Base-by-base conservation (phyloP, 2,113 vertebrate genomes). In the Vimba vimba region DNA sequence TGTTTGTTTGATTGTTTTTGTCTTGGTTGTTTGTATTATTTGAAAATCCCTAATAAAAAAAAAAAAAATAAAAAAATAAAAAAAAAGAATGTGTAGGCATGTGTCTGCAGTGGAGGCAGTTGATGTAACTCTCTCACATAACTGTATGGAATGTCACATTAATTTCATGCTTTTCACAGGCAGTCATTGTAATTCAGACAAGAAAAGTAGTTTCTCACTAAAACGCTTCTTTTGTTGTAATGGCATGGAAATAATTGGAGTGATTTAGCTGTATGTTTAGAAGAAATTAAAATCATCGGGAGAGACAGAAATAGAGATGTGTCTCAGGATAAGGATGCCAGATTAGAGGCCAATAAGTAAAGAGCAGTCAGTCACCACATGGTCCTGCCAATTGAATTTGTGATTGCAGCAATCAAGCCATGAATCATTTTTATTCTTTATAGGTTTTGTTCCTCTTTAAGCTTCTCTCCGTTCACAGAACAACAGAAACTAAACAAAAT, bases 321-420 rank as follows among this genome's bases (percentile, higher is more conserved):
- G 8, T 85, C 55, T 57, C 13, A 3, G 36, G 27, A 68, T 64
- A 57, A 60, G 75, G 25, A 80, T 52, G 68, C 43, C 74, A 74
- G 47, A 82, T 88, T 85, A 86, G 55, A 83, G 30, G 33, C 27
- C 45, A 74, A 78, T 82, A 85, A 82, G 83, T 60, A 82, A 60
- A 81, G 71, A 88, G 71, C 77, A 82, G 81, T 86, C n/a, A 79
- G 74, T 39, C 64, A 21, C 87, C 64, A 75, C 30, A 68, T 59
- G 71, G 50, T 66, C 64, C 30, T 15, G 52, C 62, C 69, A 47
- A 86, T 86, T 86, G 36, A 76, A 87, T 82, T 82, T 76, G 19
- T 85, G 76, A 87, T 87, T 89, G 84, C 77, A 73, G 71, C 82
- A 86, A 87, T 85, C 81, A 87, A 86, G 85, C 88, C 75, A 57